Evolutionary conservation across 2,113 vertebrate genomes (phyloP).

Genomic region (Xiphias gladius): DNA sequence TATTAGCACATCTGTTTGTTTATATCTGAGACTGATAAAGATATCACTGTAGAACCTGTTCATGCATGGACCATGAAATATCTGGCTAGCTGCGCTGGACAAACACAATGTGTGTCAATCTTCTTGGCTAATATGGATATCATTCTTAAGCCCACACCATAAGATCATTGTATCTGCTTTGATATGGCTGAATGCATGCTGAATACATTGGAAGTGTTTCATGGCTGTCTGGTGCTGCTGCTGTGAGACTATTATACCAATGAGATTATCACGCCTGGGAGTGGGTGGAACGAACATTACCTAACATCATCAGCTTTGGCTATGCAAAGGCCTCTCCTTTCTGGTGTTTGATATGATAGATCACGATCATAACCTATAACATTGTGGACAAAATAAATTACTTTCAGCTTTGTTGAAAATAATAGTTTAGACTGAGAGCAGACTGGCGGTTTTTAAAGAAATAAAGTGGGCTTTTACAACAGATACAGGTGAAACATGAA

Average conservation of each 20-base stretch:
- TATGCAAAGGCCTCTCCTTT: not conserved
- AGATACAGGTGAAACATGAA: not conserved
- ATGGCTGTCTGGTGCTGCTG: conserved; percentile 22
- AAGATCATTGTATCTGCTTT: conserved; percentile 54
- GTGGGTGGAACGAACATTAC: conserved; percentile 21
- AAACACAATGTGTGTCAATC: too few relatives aligned
- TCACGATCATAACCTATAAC: conserved; percentile 21
- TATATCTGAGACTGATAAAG: too few relatives aligned
- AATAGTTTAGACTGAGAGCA: not conserved
- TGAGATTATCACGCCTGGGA: conserved; percentile 58
- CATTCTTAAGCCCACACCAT: not conserved
- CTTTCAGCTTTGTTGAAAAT: not conserved
- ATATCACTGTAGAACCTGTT: too few relatives aligned
- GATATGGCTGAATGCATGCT: conserved; percentile 17
- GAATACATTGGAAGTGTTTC: conserved; percentile 24
- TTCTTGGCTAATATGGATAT: too few relatives aligned
- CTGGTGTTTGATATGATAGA: not conserved
- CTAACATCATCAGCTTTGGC: conserved; percentile 23
- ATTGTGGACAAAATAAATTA: conserved; percentile 20
- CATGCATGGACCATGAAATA: too few relatives aligned
- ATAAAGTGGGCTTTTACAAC: not conserved
- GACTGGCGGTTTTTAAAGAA: not conserved
- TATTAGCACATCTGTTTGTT: too few relatives aligned
- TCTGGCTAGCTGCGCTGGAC: too few relatives aligned
- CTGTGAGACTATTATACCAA: conserved; percentile 55